Evolutionary conservation across 2,888 invertebrate genomes (phyloP).

Genomic region (Pachliopta kotzebuea): DNA sequence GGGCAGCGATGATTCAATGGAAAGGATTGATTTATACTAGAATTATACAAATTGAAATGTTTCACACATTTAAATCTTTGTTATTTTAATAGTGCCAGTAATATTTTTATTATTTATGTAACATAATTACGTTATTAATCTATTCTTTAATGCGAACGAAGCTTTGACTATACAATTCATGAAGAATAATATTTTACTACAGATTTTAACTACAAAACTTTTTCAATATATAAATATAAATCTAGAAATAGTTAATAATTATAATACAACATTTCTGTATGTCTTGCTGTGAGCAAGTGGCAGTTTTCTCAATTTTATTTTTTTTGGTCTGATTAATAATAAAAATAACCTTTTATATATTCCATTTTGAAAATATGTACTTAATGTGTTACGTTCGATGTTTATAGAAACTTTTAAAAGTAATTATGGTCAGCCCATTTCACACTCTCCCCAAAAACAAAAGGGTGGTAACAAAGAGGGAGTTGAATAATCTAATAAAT

Average conservation of each 20-base stretch:
- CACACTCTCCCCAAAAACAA: slow-evolving; percentile 77
- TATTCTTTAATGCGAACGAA: not conserved
- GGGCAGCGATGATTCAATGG: slow-evolving; percentile 58
- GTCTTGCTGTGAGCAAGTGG: no score
- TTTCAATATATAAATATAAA: no score
- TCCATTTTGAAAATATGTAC: no score
- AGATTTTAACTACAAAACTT: no score
- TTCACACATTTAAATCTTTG: slow-evolving; percentile 46
- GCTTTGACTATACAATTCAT: no score
- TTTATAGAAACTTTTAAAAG: slow-evolving; percentile 42
- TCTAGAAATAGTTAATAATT: no score
- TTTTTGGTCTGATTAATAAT: no score
- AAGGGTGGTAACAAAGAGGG: slow-evolving; percentile 46
- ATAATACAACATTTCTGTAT: no score
- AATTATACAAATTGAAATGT: slow-evolving; percentile 68
- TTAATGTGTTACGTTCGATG: slow-evolving; percentile 28
- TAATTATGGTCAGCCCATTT: slow-evolving; percentile 64
- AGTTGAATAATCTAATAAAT: slow-evolving; percentile 58
- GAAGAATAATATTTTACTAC: no score
- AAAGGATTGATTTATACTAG: slow-evolving; percentile 58
- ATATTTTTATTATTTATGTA: slow-evolving; percentile 42
- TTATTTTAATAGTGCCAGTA: slow-evolving; percentile 50
- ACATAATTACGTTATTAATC: slow-evolving; percentile 16
- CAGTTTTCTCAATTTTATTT: no score
- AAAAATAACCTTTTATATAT: no score